Evolutionary conservation across 2,888 invertebrate species (phyloP).

Genomic region (Petrophora chlorosata): DNA sequence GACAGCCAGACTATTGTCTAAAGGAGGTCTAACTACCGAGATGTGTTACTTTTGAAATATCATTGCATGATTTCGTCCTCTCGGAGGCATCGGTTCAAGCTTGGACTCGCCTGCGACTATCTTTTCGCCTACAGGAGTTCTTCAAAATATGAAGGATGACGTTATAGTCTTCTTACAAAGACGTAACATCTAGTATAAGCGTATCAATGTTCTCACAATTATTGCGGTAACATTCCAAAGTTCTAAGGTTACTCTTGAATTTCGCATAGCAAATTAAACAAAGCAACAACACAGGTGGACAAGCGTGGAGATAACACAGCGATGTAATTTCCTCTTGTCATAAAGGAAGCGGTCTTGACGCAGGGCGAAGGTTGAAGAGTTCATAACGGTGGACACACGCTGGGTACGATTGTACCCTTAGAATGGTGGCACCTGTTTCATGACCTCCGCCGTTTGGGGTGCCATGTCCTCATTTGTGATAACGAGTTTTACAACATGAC

Average conservation of each 20-base stretch:
- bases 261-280: constrained; percentile 30
- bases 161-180: too few relatives aligned
- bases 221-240: neutral
- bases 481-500: constrained; percentile 4
- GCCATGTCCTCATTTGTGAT: constrained; percentile 7
- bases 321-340: constrained; percentile 50
- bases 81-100: too few relatives aligned
- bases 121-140: too few relatives aligned
- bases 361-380: constrained; percentile 64
- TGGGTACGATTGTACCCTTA: constrained; percentile 31
- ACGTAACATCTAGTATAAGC: neutral
- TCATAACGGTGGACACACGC: constrained; percentile 48
- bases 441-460: constrained; percentile 34
- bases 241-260: neutral
- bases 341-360: constrained; percentile 59
- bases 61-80: too few relatives aligned
- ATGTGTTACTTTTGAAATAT: too few relatives aligned
- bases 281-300: constrained; percentile 21
- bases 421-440: constrained; percentile 42
- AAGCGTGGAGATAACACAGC: constrained; percentile 51
- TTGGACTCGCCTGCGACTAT: too few relatives aligned
- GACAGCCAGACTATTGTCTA: too few relatives aligned
- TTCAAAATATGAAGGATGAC: too few relatives aligned
- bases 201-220: too few relatives aligned
- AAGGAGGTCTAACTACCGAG: too few relatives aligned